These are phyloP conservation scores for Galerucella nymphaeae DNA, from an alignment of 2,888 invertebrate genomes.

Conservation along the genomic window DNA sequence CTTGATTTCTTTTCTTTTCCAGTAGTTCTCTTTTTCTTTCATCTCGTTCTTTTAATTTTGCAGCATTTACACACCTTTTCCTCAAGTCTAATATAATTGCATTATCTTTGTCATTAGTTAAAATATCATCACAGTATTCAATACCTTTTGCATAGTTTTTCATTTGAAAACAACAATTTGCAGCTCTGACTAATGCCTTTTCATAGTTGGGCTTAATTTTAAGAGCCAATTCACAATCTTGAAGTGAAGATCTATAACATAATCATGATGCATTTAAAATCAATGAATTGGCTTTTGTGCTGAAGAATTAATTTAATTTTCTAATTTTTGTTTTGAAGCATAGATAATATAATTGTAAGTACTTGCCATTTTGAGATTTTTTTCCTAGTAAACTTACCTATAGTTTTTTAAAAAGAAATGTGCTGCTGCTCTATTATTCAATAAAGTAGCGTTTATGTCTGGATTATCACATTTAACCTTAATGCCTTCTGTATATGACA, in stretches of 20 bases:
- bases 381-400: conserved; percentile 63
- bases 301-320: no score
- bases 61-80: conserved; percentile 67
- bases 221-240: conserved; percentile 84
- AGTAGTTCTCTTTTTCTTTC: conserved; percentile 67
- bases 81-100: conserved; percentile 69
- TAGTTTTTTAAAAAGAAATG: conserved; percentile 88
- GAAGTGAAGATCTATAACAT: conserved; percentile 73
- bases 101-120: conserved; percentile 70
- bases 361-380: no score
- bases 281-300: no score
- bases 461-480: conserved; percentile 75
- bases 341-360: no score
- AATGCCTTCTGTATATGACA: conserved; percentile 88
- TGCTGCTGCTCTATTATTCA: conserved; percentile 92
- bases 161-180: conserved; percentile 77
- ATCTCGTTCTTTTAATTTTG: conserved; percentile 69
- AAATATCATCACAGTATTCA: conserved; percentile 76
- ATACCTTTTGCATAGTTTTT: conserved; percentile 78
- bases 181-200: conserved; percentile 82
- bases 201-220: conserved; percentile 79
- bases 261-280: no score
- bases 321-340: no score
- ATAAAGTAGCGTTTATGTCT: conserved; percentile 83
- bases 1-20: conserved; percentile 64